Conservation (phyloP, 2,888 invertebrate genomes). For the Lasius fuliginosus region DNA sequence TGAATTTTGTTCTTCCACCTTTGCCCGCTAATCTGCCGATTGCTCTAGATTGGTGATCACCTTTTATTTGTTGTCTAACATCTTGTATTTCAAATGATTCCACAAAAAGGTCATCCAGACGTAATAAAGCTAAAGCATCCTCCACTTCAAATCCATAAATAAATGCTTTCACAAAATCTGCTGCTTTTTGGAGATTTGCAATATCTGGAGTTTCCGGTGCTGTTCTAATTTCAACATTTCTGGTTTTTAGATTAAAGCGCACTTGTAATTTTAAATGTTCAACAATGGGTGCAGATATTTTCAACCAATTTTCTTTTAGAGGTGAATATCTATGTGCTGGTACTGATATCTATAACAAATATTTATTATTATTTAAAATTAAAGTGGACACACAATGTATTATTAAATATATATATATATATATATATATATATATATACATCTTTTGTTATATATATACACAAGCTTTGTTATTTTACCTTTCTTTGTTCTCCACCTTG, state of each 20-base stretch:
- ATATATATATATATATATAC: not conserved
- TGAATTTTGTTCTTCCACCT: constrained; percentile 98
- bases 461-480: constrained; percentile 68
- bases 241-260: constrained; percentile 96
- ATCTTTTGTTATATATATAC: not conserved
- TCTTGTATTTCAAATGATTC: constrained; percentile 99
- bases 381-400: not conserved
- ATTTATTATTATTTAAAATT: constrained; percentile 40
- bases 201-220: constrained; percentile 93
- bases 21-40: constrained; percentile 99
- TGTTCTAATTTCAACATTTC: constrained; percentile 95
- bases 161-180: constrained; percentile 99
- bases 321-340: constrained; percentile 98
- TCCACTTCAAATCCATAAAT: constrained; percentile 98
- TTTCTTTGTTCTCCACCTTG: constrained; percentile 80
- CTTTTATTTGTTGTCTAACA: constrained; percentile 94
- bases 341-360: constrained; percentile 89
- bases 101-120: constrained; percentile 98
- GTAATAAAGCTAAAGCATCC: constrained; percentile 97
- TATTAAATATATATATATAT: not conserved
- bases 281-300: constrained; percentile 98
- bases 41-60: constrained; percentile 98
- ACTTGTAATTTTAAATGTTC: constrained; percentile 98
- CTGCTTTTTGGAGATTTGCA: constrained; percentile 97
- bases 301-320: constrained; percentile 98